Evolutionary conservation across 2,888 invertebrate species (phyloP).

Genomic region (Pammene aurita): DNA sequence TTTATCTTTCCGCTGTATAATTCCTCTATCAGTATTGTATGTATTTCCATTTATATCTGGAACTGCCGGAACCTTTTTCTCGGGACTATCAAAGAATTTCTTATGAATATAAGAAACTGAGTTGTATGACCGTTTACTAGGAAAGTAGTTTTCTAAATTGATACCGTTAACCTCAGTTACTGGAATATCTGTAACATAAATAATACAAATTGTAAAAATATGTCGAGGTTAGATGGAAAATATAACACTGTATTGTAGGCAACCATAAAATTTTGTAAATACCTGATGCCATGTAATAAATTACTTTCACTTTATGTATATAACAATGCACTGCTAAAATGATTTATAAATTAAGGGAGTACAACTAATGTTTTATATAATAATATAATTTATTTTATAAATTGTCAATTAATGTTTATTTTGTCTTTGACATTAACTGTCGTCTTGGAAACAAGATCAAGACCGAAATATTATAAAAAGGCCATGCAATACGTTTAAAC

Average conservation of each 20-base stretch:
- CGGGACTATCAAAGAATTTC: slow-evolving; percentile 52
- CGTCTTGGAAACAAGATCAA: background rate
- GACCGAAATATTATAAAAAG: background rate
- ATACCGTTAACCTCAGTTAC: slow-evolving; percentile 56
- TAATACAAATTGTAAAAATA: background rate
- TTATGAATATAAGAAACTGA: slow-evolving; percentile 71
- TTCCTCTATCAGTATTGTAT: slow-evolving; percentile 40
- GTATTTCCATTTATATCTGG: slow-evolving; percentile 2
- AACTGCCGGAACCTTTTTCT: background rate
- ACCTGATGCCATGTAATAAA: slow-evolving; percentile 31
- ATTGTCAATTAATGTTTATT: slow-evolving; percentile 12
- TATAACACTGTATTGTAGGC: background rate
- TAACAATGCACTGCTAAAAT: background rate
- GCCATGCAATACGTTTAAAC: background rate
- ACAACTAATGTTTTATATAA: background rate
- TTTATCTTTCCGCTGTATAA: slow-evolving; percentile 44
- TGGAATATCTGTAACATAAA: slow-evolving; percentile 15
- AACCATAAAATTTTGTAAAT: background rate
- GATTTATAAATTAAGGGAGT: background rate
- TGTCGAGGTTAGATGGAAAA: too few relatives aligned
- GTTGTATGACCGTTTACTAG: slow-evolving; percentile 61
- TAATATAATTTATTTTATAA: background rate
- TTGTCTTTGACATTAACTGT: slow-evolving; percentile 8
- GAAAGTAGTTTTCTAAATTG: slow-evolving; percentile 65
- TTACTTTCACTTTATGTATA: background rate